Evolutionary conservation across 2,113 vertebrate species (phyloP).

Genomic region (Phalacrocorax aristotelis): DNA sequence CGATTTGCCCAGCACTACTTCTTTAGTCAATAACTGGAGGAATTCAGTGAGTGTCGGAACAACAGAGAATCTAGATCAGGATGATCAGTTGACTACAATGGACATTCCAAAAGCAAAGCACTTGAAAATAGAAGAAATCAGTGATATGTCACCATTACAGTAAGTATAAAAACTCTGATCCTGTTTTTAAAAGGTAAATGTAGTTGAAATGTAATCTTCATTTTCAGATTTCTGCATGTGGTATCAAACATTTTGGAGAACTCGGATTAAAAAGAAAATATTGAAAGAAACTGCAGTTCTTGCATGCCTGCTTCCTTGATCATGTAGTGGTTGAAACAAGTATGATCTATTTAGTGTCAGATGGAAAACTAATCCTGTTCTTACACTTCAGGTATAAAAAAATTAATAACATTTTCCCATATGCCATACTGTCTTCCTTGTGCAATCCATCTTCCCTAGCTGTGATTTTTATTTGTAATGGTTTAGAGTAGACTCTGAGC

Average conservation of each 20-base stretch:
- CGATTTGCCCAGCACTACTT: not conserved
- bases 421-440: not conserved
- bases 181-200: not conserved
- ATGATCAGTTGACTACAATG: constrained; percentile 14
- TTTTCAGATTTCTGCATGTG: not conserved
- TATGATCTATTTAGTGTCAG: not conserved
- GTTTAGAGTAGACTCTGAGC: not conserved
- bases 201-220: not conserved
- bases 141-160: constrained; percentile 42
- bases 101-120: constrained; percentile 85
- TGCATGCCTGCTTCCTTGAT: not conserved
- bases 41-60: not conserved
- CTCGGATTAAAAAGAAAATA: not conserved
- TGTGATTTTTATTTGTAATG: not conserved
- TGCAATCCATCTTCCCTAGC: not conserved
- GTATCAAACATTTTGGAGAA: not conserved
- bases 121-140: constrained; percentile 88
- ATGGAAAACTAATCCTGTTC: not conserved
- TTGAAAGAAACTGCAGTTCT: not conserved
- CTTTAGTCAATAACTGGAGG: not conserved
- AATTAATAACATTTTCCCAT: not conserved
- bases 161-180: constrained; percentile 62
- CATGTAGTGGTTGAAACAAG: not conserved
- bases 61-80: constrained; percentile 43
- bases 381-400: not conserved